Evolutionary conservation across 2,113 vertebrate species (phyloP).

Genomic region (Nothocercus julius): DNA sequence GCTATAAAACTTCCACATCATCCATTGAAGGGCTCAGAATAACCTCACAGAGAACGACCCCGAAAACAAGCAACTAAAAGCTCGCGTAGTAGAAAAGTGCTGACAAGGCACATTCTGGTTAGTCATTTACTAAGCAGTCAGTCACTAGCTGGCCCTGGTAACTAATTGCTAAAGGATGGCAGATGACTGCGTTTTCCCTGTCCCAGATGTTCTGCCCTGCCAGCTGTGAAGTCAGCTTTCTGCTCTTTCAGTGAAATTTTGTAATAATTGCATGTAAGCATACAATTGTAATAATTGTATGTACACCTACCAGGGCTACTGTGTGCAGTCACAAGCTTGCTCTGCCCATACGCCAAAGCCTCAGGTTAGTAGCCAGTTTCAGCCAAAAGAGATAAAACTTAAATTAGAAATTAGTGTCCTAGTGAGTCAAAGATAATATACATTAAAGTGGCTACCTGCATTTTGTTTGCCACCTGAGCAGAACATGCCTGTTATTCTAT

Average conservation of each 20-base stretch:
- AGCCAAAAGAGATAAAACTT: neutral
- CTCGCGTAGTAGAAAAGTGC: neutral
- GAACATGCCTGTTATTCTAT: neutral
- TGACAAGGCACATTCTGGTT: neutral
- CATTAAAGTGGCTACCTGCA: neutral
- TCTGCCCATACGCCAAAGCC: neutral
- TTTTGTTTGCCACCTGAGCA: neutral
- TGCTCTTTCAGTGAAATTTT: neutral
- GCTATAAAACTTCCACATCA: neutral
- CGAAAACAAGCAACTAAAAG: neutral
- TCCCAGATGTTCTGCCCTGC: neutral
- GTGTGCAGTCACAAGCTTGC: neutral
- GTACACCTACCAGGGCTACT: neutral
- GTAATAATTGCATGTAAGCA: neutral
- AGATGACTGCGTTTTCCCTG: neutral
- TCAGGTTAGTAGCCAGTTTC: neutral
- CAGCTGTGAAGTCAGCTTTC: neutral
- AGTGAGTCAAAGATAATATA: neutral
- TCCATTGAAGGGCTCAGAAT: neutral
- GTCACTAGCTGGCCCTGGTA: neutral
- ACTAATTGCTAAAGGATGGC: neutral
- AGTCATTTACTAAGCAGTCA: neutral
- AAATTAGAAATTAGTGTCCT: neutral
- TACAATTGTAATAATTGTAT: neutral
- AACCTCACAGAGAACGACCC: neutral